Evolutionary conservation across 1,140 invertebrate species (phyloP), one percentile per base, ranked within the genome.

Genomic region (Heliconius congener): DNA sequence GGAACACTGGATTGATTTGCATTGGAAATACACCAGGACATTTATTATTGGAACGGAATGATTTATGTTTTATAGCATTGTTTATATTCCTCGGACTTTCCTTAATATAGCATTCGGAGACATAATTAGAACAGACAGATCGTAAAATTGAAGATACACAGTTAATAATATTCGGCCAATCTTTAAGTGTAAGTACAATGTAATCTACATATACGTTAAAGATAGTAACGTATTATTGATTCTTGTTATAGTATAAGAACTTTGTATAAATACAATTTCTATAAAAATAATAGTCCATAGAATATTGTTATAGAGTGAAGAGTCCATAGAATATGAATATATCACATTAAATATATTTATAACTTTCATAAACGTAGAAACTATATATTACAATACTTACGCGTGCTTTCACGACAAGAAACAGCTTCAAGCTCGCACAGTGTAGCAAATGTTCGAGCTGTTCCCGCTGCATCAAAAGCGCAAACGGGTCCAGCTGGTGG

Each of bases 351-450:
- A 13, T 3, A 42, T 42, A 42, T 2, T 42, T 42, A 42, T 13
- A 42, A 42, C 11, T 13, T 46, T 46, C 13, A 4, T 46, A 13
- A 46, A 23, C 8, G 55, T 19, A 6, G 50, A 23, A 23, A n/a
- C 0, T 23, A 57, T 74, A 42, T 46, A 52, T 74, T 71, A 55
- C 55, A 42, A 57, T 19, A 91, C 93, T 88, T 91, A 95, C 95
- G 95, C 78, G 91, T 95, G 79, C 95, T 95, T 74, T 95, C 93
- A 72, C 92, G 93, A 85, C 95, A 95, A 30, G 94, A 95, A 1
- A 91, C 94, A 27, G 95, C 89, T 72, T 95, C 94, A 6, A 95
- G 87, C 80, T 95, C 94, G 76, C 95, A 95, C 13, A 95, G 78
- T 13, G 94, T 95, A n/a, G 93, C 93, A 81, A 95, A 95, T 1